These are phyloP conservation scores for Eriosoma lanigerum DNA, from an alignment of 1,140 invertebrate species.

Conservation along the genomic window DNA sequence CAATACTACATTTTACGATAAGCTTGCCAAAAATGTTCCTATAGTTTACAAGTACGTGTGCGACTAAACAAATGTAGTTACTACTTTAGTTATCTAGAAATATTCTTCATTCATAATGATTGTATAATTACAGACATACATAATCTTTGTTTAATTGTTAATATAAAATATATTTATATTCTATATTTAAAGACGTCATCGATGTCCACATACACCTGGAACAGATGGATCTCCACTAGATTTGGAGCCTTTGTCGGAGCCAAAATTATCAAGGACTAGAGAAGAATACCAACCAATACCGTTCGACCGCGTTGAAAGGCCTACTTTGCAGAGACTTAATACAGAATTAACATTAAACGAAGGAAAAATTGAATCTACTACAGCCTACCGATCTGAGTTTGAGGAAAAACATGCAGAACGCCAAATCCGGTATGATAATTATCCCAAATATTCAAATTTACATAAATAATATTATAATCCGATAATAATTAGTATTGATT, in stretches of 20 bases:
- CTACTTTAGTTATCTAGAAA: neutral
- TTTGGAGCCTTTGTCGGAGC: slow-evolving; percentile 48
- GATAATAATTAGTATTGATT: neutral
- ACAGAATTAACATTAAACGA: slow-evolving; percentile 57
- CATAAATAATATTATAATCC: neutral
- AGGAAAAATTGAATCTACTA: slow-evolving; percentile 62
- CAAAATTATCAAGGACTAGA: slow-evolving; percentile 54
- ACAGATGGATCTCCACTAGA: slow-evolving; percentile 57
- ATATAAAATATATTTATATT: slow-evolving; percentile 7
- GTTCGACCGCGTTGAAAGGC: slow-evolving; percentile 55
- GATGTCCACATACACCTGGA: slow-evolving; percentile 60
- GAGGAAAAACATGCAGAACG: slow-evolving; percentile 66
- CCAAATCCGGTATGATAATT: slow-evolving; percentile 12
- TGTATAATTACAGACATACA: neutral
- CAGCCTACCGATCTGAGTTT: slow-evolving; percentile 68
- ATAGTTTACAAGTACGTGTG: neutral
- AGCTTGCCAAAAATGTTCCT: neutral
- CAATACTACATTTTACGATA: neutral
- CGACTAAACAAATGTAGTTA: neutral
- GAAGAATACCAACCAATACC: slow-evolving; percentile 55
- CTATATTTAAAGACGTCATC: slow-evolving; percentile 61
- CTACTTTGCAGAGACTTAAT: slow-evolving; percentile 55
- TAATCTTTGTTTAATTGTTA: neutral
- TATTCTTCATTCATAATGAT: neutral
- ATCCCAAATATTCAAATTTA: neutral